A percentile compares a stretch with the other conserved stretches of the same genome.
Conservation (phyloP, 2,797 vertebrate genomes). For the Falco columbarius region DNA sequence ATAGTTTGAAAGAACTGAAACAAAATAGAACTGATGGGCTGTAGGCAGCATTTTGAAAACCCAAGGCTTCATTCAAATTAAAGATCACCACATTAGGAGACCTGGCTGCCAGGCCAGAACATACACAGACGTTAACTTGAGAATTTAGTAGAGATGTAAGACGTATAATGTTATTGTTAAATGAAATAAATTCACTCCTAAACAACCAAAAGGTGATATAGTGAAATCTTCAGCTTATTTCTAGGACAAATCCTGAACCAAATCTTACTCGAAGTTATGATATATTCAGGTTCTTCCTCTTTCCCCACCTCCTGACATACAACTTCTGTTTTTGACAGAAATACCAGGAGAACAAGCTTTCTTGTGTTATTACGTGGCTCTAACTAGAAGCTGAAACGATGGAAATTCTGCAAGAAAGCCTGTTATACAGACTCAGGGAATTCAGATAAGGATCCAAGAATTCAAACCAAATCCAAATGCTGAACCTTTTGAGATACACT, state of each 20-base stretch:
- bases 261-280: neutral
- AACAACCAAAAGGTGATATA: neutral
- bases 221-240: neutral
- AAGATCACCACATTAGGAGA: neutral
- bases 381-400: constrained; percentile 11
- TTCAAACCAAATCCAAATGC: constrained; percentile 62
- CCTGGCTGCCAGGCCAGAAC: neutral
- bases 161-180: neutral
- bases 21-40: neutral
- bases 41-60: neutral
- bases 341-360: neutral
- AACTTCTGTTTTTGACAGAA: neutral
- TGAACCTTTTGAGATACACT: constrained; percentile 52
- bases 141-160: neutral
- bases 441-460: constrained; percentile 53
- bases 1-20: neutral
- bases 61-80: neutral
- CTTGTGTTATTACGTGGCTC: neutral
- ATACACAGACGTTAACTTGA: neutral
- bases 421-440: constrained; percentile 6
- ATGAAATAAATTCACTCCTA: neutral
- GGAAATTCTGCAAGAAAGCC: constrained; percentile 29
- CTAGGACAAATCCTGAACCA: neutral
- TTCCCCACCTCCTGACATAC: neutral
- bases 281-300: neutral